These are phyloP conservation scores for Rhorus exstirpatorius DNA, from an alignment of 2,888 invertebrate species.

Conservation along the genomic window DNA sequence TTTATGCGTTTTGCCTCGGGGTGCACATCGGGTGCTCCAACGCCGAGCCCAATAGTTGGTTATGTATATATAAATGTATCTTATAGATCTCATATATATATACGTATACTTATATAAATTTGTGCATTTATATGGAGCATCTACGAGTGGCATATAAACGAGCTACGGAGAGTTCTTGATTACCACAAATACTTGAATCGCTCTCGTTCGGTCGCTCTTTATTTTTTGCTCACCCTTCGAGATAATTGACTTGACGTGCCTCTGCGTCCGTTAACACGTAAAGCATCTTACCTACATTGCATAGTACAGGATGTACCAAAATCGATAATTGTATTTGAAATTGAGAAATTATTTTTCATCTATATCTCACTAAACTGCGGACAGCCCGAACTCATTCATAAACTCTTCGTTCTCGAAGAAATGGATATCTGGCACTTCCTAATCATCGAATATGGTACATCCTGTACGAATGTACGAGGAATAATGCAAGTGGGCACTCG, in stretches of 20 bases:
- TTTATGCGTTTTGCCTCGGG: slow-evolving; percentile 61
- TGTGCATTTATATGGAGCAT: slow-evolving; percentile 1
- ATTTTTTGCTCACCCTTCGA: slow-evolving; percentile 55
- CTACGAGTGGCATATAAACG: slow-evolving; percentile 28
- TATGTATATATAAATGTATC: slow-evolving; percentile 29
- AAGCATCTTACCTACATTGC: neutral
- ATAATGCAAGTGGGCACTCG: neutral
- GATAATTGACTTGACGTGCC: slow-evolving; percentile 77
- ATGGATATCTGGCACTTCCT: neutral
- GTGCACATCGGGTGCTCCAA: slow-evolving; percentile 41
- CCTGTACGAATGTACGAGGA: slow-evolving; percentile 3
- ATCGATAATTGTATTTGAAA: neutral
- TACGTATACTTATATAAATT: neutral
- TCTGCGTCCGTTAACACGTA: slow-evolving; percentile 58
- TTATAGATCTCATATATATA: neutral
- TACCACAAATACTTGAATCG: slow-evolving; percentile 48
- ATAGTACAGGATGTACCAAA: slow-evolving; percentile 8
- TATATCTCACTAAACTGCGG: too few relatives aligned
- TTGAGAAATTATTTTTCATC: neutral
- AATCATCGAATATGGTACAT: neutral
- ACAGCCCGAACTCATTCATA: too few relatives aligned
- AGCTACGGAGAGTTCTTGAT: slow-evolving; percentile 37
- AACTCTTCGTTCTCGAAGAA: neutral
- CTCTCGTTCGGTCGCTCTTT: slow-evolving; percentile 38
- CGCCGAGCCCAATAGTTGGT: slow-evolving; percentile 32